phyloP scores from a whole-genome alignment of 2,888 invertebrate genomes.

The Cremastinae sp. region DNA sequence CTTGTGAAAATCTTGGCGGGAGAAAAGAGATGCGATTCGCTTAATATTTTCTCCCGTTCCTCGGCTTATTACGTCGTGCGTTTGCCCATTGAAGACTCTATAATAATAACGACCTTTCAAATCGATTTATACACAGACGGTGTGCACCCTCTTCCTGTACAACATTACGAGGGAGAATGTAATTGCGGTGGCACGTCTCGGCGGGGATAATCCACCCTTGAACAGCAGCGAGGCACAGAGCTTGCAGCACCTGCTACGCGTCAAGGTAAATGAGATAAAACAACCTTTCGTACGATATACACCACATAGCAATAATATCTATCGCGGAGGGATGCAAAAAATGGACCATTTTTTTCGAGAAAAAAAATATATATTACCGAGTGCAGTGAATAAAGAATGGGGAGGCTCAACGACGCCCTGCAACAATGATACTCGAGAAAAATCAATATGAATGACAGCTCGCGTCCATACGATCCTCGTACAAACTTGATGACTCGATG shows the following conservation, averaged over 20 bases:
- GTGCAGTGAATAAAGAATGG: too few species aligned
- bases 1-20: too few species aligned
- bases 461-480: neutral
- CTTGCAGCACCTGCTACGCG: conserved; percentile 79
- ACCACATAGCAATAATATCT: neutral
- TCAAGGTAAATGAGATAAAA: conserved; percentile 79
- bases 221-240: conserved; percentile 83
- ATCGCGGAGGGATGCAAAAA: neutral
- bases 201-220: conserved; percentile 82
- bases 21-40: conserved; percentile 16
- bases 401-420: conserved; percentile 61
- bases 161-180: conserved; percentile 94
- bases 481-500: too few species aligned
- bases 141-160: conserved; percentile 91
- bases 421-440: conserved; percentile 31
- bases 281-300: neutral
- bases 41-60: conserved; percentile 15
- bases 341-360: neutral
- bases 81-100: conserved; percentile 9
- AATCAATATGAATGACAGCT: conserved; percentile 14
- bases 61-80: neutral
- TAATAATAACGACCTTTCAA: conserved; percentile 42
- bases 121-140: conserved; percentile 83
- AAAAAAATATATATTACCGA: neutral
- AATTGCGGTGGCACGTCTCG: conserved; percentile 90